Conservation (phyloP, 2,888 invertebrate species). For the Pyrocoelia pectoralis region DNA sequence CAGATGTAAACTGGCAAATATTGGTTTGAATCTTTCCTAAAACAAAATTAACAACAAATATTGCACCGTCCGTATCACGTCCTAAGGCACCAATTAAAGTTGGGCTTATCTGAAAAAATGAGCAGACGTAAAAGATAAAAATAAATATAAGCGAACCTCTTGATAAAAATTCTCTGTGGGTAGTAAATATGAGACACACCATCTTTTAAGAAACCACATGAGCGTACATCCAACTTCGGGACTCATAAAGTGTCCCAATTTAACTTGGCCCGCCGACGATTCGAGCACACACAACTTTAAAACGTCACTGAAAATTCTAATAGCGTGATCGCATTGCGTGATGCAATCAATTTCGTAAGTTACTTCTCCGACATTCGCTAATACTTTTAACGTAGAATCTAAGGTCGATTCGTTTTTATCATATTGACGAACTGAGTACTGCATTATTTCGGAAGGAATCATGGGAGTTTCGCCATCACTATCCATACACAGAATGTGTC, state of each 20-base stretch:
- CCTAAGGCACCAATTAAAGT: constrained; percentile 70
- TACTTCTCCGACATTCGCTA: constrained; percentile 49
- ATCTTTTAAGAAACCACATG: constrained; percentile 82
- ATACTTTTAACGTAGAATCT: constrained; percentile 55
- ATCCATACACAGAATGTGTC: constrained; percentile 73
- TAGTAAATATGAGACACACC: constrained; percentile 77
- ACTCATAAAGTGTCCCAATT: constrained; percentile 73
- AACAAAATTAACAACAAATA: constrained; percentile 70
- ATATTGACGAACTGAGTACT: constrained; percentile 65
- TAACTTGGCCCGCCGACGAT: constrained; percentile 73
- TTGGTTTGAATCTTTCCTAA: constrained; percentile 71
- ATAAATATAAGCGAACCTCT: constrained; percentile 56
- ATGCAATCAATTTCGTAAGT: constrained; percentile 47
- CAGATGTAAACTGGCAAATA: constrained; percentile 68
- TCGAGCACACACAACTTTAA: constrained; percentile 80
- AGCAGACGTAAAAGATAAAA: not conserved
- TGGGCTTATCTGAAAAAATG: constrained; percentile 65
- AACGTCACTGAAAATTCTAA: constrained; percentile 74
- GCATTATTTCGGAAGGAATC: constrained; percentile 72
- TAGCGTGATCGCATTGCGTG: constrained; percentile 60
- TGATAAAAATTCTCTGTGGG: constrained; percentile 68
- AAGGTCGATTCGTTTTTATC: constrained; percentile 50
- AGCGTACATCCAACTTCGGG: constrained; percentile 80
- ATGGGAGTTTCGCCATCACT: constrained; percentile 71
- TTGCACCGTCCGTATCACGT: constrained; percentile 70